Conservation (phyloP, 2,888 invertebrate genomes). For the Stomorhina lunata region DNA sequence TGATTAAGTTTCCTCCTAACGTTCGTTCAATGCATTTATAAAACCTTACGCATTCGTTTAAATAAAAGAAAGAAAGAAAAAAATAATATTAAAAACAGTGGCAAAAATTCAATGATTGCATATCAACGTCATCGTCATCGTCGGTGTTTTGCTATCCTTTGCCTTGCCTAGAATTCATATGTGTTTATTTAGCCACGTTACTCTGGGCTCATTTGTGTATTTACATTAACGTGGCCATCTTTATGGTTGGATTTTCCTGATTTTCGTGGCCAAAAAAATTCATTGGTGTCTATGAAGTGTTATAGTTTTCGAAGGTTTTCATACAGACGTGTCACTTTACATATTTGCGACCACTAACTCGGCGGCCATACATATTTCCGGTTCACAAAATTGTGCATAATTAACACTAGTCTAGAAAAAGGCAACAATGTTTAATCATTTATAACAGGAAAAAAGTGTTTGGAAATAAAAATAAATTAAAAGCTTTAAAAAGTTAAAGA, state of each 20-base stretch:
- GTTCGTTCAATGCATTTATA: constrained; percentile 21
- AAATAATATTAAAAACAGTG: constrained; percentile 10
- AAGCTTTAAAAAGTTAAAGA: neutral
- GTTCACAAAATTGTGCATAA: constrained; percentile 68
- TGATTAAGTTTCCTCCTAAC: constrained; percentile 55
- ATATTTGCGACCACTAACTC: constrained; percentile 78
- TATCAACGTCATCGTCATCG: too few species aligned
- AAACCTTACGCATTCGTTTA: constrained; percentile 22
- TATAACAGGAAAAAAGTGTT: constrained; percentile 7
- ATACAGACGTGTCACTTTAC: constrained; percentile 74
- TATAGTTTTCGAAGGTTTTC: constrained; percentile 27
- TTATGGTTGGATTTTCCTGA: constrained; percentile 62
- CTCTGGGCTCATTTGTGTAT: constrained; percentile 44
- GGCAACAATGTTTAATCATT: neutral
- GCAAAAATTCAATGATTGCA: constrained; percentile 51
- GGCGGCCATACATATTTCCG: constrained; percentile 77
- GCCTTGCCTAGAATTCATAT: too few species aligned
- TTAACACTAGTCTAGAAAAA: constrained; percentile 59
- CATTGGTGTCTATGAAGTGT: constrained; percentile 37
- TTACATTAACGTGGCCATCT: constrained; percentile 63
- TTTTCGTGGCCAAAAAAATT: constrained; percentile 61
- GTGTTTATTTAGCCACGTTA: constrained; percentile 56
- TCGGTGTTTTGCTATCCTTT: constrained; percentile 37
- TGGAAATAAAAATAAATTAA: neutral
- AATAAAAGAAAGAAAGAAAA: neutral